Evolutionary conservation across 1,140 invertebrate species (phyloP).

Genomic region (Proctacanthus coquilletti): DNA sequence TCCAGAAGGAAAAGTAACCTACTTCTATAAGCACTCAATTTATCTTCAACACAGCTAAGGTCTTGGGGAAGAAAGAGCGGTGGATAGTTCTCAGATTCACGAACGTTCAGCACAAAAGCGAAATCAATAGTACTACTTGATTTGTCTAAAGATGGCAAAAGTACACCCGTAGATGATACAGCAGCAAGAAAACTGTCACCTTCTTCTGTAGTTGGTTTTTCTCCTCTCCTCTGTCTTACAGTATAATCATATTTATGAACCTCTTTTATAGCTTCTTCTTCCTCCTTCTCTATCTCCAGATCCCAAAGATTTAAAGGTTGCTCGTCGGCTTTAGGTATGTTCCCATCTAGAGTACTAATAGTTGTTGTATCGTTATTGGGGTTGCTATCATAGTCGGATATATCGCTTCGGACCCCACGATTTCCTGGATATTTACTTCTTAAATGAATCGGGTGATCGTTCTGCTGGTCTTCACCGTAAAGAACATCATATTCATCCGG

Average conservation of each 20-base stretch:
- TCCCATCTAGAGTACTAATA: constrained; percentile 1
- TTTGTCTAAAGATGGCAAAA: constrained; percentile 20
- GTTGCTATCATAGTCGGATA: constrained; percentile 6
- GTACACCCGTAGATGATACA: constrained; percentile 25
- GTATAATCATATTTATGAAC: constrained; percentile 8
- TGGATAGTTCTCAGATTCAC: constrained; percentile 27
- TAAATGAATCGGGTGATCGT: constrained; percentile 20
- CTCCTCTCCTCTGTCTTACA: not conserved
- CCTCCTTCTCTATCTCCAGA: constrained; percentile 25
- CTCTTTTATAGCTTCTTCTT: constrained; percentile 12
- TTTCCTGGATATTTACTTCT: constrained; percentile 24
- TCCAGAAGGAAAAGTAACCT: constrained; percentile 4
- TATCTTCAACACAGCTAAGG: constrained; percentile 25
- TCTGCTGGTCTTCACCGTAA: constrained; percentile 5
- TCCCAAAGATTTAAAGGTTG: constrained; percentile 22
- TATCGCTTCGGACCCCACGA: constrained; percentile 24
- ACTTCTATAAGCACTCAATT: constrained; percentile 28
- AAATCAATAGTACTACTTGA: constrained; percentile 19
- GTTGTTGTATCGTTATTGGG: constrained; percentile 6
- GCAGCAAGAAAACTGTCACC: constrained; percentile 24
- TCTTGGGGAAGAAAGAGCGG: constrained; percentile 26
- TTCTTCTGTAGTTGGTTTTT: constrained; percentile 1
- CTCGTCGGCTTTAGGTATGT: constrained; percentile 1
- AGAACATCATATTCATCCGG: constrained; percentile 9
- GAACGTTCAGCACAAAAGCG: constrained; percentile 27